phyloP scores from a whole-genome alignment of 2,888 invertebrate genomes.

The Cabera pusaria region DNA sequence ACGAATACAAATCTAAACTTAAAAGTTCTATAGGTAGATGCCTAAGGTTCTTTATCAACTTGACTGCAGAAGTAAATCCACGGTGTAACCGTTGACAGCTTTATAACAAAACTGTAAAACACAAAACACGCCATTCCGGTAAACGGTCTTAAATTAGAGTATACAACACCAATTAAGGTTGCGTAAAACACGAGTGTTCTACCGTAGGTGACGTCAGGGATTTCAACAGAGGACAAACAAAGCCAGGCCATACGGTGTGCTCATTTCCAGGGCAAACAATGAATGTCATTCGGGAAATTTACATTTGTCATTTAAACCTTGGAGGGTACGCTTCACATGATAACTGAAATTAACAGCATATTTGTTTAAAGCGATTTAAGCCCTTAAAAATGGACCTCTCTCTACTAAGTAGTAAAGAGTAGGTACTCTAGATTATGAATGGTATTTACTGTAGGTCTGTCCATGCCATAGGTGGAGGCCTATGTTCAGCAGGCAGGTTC shows the following conservation, averaged over 20 bases:
- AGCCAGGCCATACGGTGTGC: constrained; percentile 58
- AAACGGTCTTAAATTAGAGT: constrained; percentile 19
- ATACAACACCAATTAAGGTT: constrained; percentile 37
- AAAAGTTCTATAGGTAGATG: no score
- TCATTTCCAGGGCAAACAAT: constrained; percentile 65
- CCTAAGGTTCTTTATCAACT: no score
- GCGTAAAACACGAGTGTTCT: constrained; percentile 46
- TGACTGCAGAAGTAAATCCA: no score
- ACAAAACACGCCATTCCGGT: constrained; percentile 8
- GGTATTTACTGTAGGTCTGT: no score
- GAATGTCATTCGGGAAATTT: constrained; percentile 50
- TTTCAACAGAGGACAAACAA: constrained; percentile 72
- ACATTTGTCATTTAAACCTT: constrained; percentile 33
- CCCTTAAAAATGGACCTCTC: no score
- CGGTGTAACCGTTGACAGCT: not conserved
- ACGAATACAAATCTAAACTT: no score
- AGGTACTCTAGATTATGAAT: no score
- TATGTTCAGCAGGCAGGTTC: no score
- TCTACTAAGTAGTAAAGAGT: no score
- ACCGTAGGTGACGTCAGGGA: constrained; percentile 57
- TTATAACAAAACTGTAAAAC: constrained; percentile 1
- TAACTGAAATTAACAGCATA: constrained; percentile 23
- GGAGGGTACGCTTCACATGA: constrained; percentile 35
- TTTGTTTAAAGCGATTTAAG: no score
- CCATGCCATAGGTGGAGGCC: no score